These are phyloP conservation scores for Oncorhynchus gorbuscha DNA, from an alignment of 2,113 vertebrate genomes.

Conservation along the genomic window DNA sequence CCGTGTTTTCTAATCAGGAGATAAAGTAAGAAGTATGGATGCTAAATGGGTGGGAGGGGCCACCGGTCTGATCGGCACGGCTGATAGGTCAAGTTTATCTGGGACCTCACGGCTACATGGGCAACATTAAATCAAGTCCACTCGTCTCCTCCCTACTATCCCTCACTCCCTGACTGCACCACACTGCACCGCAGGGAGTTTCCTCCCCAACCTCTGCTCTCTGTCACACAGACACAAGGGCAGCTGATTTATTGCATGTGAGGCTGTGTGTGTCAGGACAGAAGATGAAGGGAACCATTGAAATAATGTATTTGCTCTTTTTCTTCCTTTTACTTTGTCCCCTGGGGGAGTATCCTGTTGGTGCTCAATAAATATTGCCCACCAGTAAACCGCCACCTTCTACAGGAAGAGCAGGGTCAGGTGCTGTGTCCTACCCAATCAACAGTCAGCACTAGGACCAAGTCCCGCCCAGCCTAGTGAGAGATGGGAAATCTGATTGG, in stretches of 20 bases:
- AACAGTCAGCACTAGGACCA: neutral
- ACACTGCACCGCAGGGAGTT: conserved; percentile 18
- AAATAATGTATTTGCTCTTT: conserved; percentile 35
- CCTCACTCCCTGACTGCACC: neutral
- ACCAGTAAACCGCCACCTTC: conserved; percentile 42
- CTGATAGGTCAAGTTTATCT: conserved; percentile 59
- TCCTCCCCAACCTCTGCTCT: conserved; percentile 54
- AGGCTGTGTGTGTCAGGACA: neutral
- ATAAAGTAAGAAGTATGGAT: conserved; percentile 20
- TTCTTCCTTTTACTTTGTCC: conserved; percentile 18
- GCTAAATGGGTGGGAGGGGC: conserved; percentile 54
- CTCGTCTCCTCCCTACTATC: conserved; percentile 44
- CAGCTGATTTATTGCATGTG: neutral
- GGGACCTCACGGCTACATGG: conserved; percentile 48
- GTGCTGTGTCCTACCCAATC: conserved; percentile 41
- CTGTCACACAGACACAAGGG: neutral
- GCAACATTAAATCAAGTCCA: conserved; percentile 54
- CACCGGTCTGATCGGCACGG: conserved; percentile 55
- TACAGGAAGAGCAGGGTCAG: conserved; percentile 44
- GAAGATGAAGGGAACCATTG: neutral
- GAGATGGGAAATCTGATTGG: conserved; percentile 42
- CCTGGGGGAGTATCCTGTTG: neutral
- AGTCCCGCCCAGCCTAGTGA: conserved; percentile 7
- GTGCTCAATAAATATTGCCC: conserved; percentile 41
- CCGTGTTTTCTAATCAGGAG: conserved; percentile 31